Conservation (phyloP, 2,797 vertebrate genomes). For the Spinus pinus region DNA sequence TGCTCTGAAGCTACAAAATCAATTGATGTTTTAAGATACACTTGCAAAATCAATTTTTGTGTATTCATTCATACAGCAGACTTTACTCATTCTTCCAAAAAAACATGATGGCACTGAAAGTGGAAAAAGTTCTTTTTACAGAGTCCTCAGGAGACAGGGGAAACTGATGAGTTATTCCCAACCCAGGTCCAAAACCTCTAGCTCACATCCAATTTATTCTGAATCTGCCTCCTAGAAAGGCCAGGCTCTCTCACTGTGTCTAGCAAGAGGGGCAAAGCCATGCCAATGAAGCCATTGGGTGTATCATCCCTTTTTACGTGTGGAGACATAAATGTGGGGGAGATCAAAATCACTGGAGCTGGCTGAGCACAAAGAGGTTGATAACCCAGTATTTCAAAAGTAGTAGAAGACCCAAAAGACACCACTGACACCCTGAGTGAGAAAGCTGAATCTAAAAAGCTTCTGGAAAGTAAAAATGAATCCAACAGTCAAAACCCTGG, state of each 20-base stretch:
- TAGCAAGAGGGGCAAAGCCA: neutral
- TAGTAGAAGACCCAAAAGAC: neutral
- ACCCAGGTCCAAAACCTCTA: neutral
- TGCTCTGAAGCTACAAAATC: neutral
- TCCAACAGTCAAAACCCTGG: neutral
- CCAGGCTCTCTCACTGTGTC: neutral
- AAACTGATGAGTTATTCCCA: neutral
- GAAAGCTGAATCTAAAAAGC: neutral
- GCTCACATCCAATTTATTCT: neutral
- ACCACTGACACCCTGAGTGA: fast-evolving
- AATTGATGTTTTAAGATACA: neutral
- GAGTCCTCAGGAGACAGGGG: neutral
- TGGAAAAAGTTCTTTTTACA: neutral
- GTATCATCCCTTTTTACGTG: neutral
- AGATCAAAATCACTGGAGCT: neutral
- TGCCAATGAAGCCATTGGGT: neutral
- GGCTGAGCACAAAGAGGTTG: neutral
- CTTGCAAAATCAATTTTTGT: neutral
- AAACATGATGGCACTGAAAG: neutral
- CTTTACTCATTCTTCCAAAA: neutral
- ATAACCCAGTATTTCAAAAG: neutral
- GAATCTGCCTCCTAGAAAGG: neutral
- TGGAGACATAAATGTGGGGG: neutral
- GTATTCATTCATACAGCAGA: neutral
- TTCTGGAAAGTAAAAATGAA: neutral